A percentile compares a stretch with the other conserved stretches of the same genome.
These are phyloP conservation scores for Styela plicata DNA, from an alignment of 23 tunicate genomes.

Conservation along the genomic window DNA sequence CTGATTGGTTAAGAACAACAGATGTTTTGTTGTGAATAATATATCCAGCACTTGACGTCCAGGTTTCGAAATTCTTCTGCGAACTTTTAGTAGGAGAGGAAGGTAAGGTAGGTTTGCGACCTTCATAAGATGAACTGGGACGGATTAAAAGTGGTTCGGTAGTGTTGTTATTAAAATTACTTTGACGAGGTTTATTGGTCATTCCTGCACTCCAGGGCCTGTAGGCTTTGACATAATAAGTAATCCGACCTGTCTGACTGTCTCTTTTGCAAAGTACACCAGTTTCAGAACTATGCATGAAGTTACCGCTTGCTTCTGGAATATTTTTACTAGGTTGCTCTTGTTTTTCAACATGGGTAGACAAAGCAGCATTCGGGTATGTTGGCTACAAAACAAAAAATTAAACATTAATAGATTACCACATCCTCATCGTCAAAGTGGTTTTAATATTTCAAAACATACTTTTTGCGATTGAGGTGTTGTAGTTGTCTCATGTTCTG, in stretches of 20 bases:
- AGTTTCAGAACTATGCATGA: slow-evolving; percentile 11
- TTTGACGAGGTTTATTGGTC: slow-evolving; percentile 1
- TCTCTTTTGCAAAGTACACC: slow-evolving; percentile 24
- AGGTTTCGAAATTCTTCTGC: neutral
- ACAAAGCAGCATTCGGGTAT: neutral
- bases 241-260: slow-evolving; percentile 14
- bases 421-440: neutral
- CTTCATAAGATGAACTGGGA: slow-evolving; percentile 11
- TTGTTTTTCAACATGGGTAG: neutral
- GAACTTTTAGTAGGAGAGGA: neutral
- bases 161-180: neutral
- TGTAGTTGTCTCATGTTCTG: neutral
- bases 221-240: slow-evolving; percentile 63
- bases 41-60: neutral
- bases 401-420: neutral
- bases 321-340: neutral
- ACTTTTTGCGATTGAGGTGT: neutral
- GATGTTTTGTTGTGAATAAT: neutral
- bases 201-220: slow-evolving; percentile 67
- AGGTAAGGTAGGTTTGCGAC: neutral
- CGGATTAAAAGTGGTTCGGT: neutral
- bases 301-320: neutral
- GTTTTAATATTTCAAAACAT: neutral
- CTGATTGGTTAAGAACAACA: neutral
- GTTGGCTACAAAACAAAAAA: neutral